Conservation (phyloP, 1,140 invertebrate genomes). For the Centruroides sculpturatus region DNA sequence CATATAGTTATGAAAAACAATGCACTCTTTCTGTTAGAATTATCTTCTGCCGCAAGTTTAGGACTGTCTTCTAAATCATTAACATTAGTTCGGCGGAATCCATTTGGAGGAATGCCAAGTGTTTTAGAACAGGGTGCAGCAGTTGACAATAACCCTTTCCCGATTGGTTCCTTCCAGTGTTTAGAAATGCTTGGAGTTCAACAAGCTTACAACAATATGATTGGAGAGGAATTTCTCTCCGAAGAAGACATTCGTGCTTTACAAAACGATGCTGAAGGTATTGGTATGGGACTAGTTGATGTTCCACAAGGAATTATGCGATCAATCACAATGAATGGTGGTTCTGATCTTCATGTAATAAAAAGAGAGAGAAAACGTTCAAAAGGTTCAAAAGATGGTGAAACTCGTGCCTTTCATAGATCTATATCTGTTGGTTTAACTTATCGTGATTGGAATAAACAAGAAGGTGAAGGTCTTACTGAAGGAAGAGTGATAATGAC, state of each 20-base stretch:
- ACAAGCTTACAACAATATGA: slow-evolving; percentile 22
- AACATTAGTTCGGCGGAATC: not conserved
- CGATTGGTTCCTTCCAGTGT: slow-evolving; percentile 43
- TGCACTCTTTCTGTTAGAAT: slow-evolving; percentile 80
- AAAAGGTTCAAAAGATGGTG: slow-evolving; percentile 27
- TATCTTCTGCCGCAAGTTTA: slow-evolving; percentile 48
- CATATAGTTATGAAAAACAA: slow-evolving; percentile 80
- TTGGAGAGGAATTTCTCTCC: slow-evolving; percentile 18
- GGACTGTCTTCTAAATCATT: slow-evolving; percentile 10
- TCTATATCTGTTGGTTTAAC: slow-evolving; percentile 49
- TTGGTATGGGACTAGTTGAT: slow-evolving; percentile 4
- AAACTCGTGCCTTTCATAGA: slow-evolving; percentile 40
- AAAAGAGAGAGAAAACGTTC: slow-evolving; percentile 22
- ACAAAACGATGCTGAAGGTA: slow-evolving; percentile 12
- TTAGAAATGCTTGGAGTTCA: slow-evolving; percentile 47
- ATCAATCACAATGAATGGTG: slow-evolving; percentile 14
- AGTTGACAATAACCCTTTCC: slow-evolving; percentile 22
- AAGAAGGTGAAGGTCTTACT: slow-evolving; percentile 32
- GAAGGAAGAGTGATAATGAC: slow-evolving; percentile 41
- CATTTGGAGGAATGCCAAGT: slow-evolving; percentile 14
- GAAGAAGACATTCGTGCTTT: slow-evolving; percentile 19
- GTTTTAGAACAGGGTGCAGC: slow-evolving; percentile 13
- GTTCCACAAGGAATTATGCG: slow-evolving; percentile 12
- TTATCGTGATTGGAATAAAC: slow-evolving; percentile 42
- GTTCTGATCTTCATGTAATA: slow-evolving; percentile 4